Evolutionary conservation across 2,113 vertebrate genomes (phyloP).

Genomic region (Channa argus): DNA sequence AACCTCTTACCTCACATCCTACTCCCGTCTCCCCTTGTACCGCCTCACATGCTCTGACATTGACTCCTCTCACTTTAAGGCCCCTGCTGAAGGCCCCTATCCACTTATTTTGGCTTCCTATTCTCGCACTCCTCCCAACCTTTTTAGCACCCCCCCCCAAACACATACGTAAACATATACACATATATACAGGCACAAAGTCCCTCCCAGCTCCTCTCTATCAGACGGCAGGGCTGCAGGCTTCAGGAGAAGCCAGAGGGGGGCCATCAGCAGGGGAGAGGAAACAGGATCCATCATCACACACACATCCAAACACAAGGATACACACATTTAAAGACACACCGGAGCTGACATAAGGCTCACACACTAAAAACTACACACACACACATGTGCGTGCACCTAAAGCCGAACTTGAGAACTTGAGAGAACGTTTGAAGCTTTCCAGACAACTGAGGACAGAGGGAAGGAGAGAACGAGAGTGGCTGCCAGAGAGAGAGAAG

Average conservation of each 20-base stretch:
- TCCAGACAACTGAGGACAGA: slow-evolving; percentile 71
- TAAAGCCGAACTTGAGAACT: slow-evolving; percentile 35
- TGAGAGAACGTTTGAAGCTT: slow-evolving; percentile 60
- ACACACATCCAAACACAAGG: slow-evolving; percentile 18
- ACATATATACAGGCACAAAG: slow-evolving; percentile 5
- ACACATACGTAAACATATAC: slow-evolving; percentile 6
- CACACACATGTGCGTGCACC: slow-evolving; percentile 28
- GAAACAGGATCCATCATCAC: slow-evolving; percentile 70
- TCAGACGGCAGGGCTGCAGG: slow-evolving; percentile 60
- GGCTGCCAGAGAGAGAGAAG: slow-evolving; percentile 56
- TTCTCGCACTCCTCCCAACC: slow-evolving; percentile 38
- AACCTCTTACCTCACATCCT: slow-evolving; percentile 55
- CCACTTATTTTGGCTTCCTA: slow-evolving; percentile 51
- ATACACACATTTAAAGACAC: slow-evolving; percentile 46
- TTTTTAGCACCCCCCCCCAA: background rate
- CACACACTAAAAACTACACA: slow-evolving; percentile 34
- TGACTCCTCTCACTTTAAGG: slow-evolving; percentile 48
- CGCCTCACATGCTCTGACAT: slow-evolving; percentile 30
- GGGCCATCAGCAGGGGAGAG: slow-evolving; percentile 62
- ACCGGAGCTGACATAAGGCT: slow-evolving; percentile 43
- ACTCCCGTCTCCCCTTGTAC: slow-evolving; percentile 28
- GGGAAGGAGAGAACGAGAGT: slow-evolving; percentile 36
- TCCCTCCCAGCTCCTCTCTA: slow-evolving; percentile 53
- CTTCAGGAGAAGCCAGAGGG: slow-evolving; percentile 60
- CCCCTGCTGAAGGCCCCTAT: slow-evolving; percentile 46